Evolutionary conservation across 2,113 vertebrate genomes (phyloP), one percentile per base, ranked within the genome.

Genomic region (Podarcis raffonei): DNA sequence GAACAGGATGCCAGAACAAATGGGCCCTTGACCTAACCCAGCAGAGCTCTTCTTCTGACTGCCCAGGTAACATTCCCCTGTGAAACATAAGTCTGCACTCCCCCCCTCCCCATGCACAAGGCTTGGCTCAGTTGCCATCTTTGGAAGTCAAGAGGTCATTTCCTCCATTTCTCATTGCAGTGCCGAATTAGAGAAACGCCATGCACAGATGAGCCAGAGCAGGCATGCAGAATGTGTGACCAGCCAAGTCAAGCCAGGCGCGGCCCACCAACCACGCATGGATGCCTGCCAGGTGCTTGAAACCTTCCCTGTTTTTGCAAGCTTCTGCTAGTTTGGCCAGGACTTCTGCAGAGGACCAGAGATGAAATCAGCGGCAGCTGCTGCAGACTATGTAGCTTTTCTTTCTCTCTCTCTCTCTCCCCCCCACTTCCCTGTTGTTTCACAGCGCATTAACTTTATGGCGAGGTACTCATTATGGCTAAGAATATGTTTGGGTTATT

Each of bases 361-460:
- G n/a, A 76, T 78, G 72, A 78, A 84, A 83, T 66, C 80, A 57
- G 39, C 42, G 77, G 74, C 87, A 78, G 87, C 62, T 84, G 81
- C 81, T 6, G 15, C 23, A 37, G 72, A 53, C 62, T 30, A 42
- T 69, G 39, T 78, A 57, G 74, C 62, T 75, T 11, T 32, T 16
- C 6, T 2, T 1, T 16, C 18, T 48, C 53, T 35, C 71, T 74
- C 84, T 13, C 5, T 37, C 37, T 1, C 4, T 15, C 42, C 23
- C 42, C 72, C 81, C 78, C 37, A 83, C 81, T 84, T 83, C 81
- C 59, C 65, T 89, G 81, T 89, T 89, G 87, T 89, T 89, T 84
- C 87, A 89, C 87, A 89, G 87, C 22, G 42, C 87, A 89, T 89
- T 89, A 89, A 84, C 87, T 89, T 89, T 89, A 89, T 89, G 81